phyloP scores from a whole-genome alignment of 2,797 vertebrate genomes.

The Mionectes olivaceus region DNA sequence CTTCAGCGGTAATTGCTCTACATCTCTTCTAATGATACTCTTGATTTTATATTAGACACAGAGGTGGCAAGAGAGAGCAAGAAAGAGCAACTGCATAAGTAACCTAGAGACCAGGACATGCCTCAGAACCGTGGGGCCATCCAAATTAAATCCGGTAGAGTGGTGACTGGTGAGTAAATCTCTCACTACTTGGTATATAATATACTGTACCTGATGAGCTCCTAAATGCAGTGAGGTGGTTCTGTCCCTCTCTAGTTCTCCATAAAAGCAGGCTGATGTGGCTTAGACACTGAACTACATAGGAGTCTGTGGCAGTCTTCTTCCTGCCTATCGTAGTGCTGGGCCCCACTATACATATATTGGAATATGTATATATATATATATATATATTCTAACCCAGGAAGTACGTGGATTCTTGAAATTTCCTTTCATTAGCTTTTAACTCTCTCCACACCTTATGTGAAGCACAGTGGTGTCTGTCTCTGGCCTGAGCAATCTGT shows the following conservation, averaged over 20 bases:
- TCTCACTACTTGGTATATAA: background rate
- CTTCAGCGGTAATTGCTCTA: background rate
- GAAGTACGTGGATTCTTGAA: background rate
- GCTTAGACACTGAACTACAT: background rate
- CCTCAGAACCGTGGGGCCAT: background rate
- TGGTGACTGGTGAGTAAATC: background rate
- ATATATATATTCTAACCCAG: background rate
- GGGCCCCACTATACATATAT: no score
- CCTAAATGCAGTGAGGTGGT: background rate
- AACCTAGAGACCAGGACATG: background rate
- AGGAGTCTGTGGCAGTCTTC: background rate
- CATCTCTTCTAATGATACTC: background rate
- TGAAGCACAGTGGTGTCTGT: background rate
- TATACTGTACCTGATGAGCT: background rate
- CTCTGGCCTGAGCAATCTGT: conserved; percentile 48
- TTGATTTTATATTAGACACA: background rate
- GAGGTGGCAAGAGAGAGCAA: background rate
- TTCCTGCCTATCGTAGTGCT: background rate
- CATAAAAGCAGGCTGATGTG: background rate
- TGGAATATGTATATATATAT: no score
- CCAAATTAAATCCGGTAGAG: background rate
- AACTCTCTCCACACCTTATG: conserved; percentile 6
- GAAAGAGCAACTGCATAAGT: background rate
- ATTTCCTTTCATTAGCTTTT: background rate
- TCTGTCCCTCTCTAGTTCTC: background rate